Evolutionary conservation across 2,888 invertebrate genomes (phyloP).

Genomic region (Diogma glabrata): DNA sequence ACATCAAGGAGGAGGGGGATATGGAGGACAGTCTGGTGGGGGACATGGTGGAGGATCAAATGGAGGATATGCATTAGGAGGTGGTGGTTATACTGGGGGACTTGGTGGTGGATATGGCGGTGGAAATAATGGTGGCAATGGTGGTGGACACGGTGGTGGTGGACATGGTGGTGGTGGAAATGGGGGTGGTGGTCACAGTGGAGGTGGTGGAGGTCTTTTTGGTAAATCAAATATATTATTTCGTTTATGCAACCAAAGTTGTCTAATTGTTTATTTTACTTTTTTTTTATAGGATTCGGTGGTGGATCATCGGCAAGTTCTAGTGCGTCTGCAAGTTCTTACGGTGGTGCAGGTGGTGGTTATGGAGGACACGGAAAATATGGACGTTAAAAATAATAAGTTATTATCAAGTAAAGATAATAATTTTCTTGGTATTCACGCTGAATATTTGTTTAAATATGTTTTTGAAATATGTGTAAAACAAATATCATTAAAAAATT

Average conservation of each 20-base stretch:
- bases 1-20: slow-evolving; percentile 13
- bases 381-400: too few relatives aligned
- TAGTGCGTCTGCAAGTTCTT: too few relatives aligned
- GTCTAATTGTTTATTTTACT: too few relatives aligned
- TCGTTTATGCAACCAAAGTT: too few relatives aligned
- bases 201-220: not conserved
- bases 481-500: too few relatives aligned
- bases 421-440: too few relatives aligned
- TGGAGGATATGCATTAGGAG: slow-evolving; percentile 9
- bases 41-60: slow-evolving; percentile 2
- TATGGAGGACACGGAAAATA: too few relatives aligned
- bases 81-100: slow-evolving; percentile 12
- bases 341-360: not conserved
- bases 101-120: not conserved
- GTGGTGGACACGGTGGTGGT: not conserved
- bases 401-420: too few relatives aligned
- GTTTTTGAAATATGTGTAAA: too few relatives aligned
- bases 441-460: too few relatives aligned
- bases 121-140: not conserved
- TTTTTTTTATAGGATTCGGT: not conserved
- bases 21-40: slow-evolving; percentile 9
- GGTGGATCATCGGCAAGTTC: too few relatives aligned
- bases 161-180: not conserved
- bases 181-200: not conserved
- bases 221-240: too few relatives aligned